Base-by-base conservation (phyloP, 2,888 invertebrate species). In the Drosophila demipolita region DNA sequence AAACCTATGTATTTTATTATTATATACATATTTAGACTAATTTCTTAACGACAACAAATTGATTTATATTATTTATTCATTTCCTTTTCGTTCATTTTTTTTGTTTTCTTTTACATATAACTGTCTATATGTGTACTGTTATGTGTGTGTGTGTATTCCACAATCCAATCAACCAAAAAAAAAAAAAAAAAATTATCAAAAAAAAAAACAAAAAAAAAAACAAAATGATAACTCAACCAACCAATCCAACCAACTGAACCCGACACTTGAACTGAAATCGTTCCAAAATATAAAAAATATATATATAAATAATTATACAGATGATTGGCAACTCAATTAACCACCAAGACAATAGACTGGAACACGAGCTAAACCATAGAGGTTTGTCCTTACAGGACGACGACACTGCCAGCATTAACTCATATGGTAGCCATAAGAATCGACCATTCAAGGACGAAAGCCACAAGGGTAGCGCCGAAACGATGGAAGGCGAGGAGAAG, bases 371-470 rank as follows among this genome's bases (percentile, higher is more conserved):
- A 91, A 96, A 96, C 93, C 95, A 96, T 93, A 95, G 96, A 92
- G 95, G 95, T 92, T 95, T 95, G 92, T 95, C 95, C 85, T 94
- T 95, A 93, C 95, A 95, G 94, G 96, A 96, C 90, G 96, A 96
- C 90, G 96, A 96, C 93, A 96, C 96, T 92, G 96, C 96, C 91
- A 98, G 97, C 94, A 97, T 97, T 94, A 97, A 97, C 94, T 98
- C 98, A 60, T 97, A 97, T 92, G 97, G 97, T 90, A 98, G 98
- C 93, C 97, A 98, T 94, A 97, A 97, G 93, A 97, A 97, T 93
- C 95, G 97, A 91, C 96, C 96, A 76, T 97, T 96, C 92, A 97
- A 97, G 94, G 97, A 97, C 91, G 97, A 97, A 93, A 98, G 97
- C 94, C 98, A 98, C 93, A 97, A 97, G 94, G 97, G 97, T 73